A percentile compares a stretch with the other conserved stretches of the same genome.
Evolutionary conservation across 1,140 invertebrate genomes (phyloP).

Genomic region (Drosophila grimshawi): DNA sequence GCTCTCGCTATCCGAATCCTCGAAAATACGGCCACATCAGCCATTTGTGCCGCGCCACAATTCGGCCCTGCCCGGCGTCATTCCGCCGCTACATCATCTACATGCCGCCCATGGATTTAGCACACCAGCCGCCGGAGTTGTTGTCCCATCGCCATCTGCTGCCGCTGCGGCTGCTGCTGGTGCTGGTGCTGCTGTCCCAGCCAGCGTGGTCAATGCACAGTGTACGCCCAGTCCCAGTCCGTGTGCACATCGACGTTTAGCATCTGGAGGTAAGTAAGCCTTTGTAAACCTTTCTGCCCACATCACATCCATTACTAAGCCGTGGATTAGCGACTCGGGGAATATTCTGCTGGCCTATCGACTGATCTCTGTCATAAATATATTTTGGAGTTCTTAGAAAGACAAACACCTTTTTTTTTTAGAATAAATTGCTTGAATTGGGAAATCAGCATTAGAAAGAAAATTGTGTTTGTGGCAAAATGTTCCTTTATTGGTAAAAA

Average conservation of each 20-base stretch:
- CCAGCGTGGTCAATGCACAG: conserved; percentile 48
- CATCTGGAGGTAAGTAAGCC: conserved; percentile 84
- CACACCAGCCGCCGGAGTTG: conserved; percentile 32
- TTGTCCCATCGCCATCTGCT: background rate
- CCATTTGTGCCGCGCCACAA: conserved; percentile 84
- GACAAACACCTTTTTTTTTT: no score
- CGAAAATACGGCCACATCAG: conserved; percentile 94
- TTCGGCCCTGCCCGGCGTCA: conserved; percentile 50
- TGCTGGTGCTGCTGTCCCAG: conserved; percentile 27
- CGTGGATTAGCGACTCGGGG: conserved; percentile 5
- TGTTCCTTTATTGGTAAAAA: no score
- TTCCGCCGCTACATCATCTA: conserved; percentile 72
- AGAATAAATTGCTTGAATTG: no score
- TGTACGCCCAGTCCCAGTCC: conserved; percentile 85
- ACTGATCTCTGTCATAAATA: no score
- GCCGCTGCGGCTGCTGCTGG: no score
- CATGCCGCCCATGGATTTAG: conserved; percentile 65
- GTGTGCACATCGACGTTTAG: conserved; percentile 88
- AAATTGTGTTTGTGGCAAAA: no score
- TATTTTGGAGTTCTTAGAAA: no score
- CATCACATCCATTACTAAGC: no score
- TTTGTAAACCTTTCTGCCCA: no score
- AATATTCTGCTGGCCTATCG: background rate
- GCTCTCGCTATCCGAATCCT: conserved; percentile 93
- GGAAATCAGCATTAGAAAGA: no score